phyloP scores from a whole-genome alignment of 92 coral and sea anemone genomes.

The Zoanthus sansibaricus region DNA sequence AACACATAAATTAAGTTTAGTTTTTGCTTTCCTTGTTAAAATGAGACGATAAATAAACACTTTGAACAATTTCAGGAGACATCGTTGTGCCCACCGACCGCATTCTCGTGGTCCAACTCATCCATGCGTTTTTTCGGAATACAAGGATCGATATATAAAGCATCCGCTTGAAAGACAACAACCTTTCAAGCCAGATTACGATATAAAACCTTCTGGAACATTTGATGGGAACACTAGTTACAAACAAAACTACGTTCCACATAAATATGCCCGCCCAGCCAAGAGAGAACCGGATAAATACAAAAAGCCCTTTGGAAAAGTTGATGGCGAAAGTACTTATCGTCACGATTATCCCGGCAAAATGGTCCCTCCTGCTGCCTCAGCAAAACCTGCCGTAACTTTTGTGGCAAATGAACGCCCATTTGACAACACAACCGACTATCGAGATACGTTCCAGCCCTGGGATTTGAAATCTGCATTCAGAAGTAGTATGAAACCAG shows the following conservation, averaged over 20 bases:
- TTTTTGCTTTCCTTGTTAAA: background rate
- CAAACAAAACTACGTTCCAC: constrained; percentile 82
- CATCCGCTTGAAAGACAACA: constrained; percentile 78
- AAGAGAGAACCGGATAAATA: constrained; percentile 86
- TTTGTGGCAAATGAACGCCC: constrained; percentile 83
- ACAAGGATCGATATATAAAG: constrained; percentile 90
- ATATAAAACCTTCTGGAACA: constrained; percentile 88
- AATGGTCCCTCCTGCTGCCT: constrained; percentile 81
- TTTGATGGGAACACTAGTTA: constrained; percentile 87
- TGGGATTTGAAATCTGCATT: constrained; percentile 87
- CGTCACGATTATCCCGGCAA: constrained; percentile 90
- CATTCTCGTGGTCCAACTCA: constrained; percentile 76
- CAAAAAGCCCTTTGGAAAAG: constrained; percentile 84
- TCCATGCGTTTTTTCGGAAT: constrained; percentile 94
- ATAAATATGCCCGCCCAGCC: constrained; percentile 80
- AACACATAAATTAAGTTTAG: background rate
- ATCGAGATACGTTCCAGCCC: constrained; percentile 93
- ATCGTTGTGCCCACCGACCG: constrained; percentile 96
- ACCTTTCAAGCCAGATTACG: constrained; percentile 92
- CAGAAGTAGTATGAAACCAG: constrained; percentile 92
- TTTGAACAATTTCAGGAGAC: constrained; percentile 73
- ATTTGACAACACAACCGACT: constrained; percentile 88
- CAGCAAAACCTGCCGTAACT: constrained; percentile 86
- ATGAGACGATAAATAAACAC: background rate
- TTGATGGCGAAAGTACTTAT: constrained; percentile 88